Evolutionary conservation across 2,113 vertebrate genomes (phyloP), one percentile per base, ranked within the genome.

Genomic region (Neoarius graeffei): DNA sequence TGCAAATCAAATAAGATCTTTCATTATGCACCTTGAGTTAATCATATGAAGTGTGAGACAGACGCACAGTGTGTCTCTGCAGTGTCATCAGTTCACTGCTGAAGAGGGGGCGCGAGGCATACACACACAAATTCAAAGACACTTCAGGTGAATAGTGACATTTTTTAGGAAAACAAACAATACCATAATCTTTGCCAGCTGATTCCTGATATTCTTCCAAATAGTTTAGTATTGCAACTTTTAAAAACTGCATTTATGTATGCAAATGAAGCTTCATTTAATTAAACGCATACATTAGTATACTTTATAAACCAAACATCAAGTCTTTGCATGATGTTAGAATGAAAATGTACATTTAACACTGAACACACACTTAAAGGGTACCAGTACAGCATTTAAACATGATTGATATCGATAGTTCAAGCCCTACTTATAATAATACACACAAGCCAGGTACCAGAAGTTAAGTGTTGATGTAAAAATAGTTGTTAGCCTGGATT

Each of bases 1-100:
- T 56, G 77, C 27, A 59, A 57, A 81, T 35, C 14, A 20, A 81
- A 81, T 59, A 0, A 7, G 10, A 57, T 30, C 5, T 13, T 60
- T 62, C 57, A 62, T 59, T 42, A 35, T 5, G 74, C 59, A 59
- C 27, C 84, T 77, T 5, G 2, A 50, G 14, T 25, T n/a, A 71
- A 66, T 54, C 48, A 52, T n/a, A 64, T 83, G 59, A 83, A 17
- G 64, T 67, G 66, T 54, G 64, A 67, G 82, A 54, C 81, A 67
- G 35, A 62, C 11, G n/a, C 82, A 52, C 64, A 52, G 62, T n/a
- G 1, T 84, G 82, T 30, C 17, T 4, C 25, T 67, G 42, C 62
- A 17, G n/a, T 54, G 14, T 84, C 62, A 69, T 84, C 27, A 19
- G 82, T 27, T 67, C 9, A 52, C 23, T 54, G 42, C 48, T 42